Evolutionary conservation across 2,888 invertebrate genomes (phyloP).

Genomic region (Aleiodes leptofemur): DNA sequence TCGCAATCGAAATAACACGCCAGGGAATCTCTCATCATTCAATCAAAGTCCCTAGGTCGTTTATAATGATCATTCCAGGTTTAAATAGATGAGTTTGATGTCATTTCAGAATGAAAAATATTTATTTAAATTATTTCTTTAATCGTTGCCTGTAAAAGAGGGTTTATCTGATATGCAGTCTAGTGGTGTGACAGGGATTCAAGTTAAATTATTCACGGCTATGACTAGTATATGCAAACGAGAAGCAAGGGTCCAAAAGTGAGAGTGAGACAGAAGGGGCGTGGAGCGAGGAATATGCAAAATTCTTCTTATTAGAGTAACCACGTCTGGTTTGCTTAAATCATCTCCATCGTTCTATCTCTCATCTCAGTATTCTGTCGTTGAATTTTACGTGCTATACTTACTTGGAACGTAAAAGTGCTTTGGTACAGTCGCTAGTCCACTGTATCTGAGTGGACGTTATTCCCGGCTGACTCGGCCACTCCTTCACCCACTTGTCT

Average conservation of each 20-base stretch:
- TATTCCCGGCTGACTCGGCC: constrained; percentile 91
- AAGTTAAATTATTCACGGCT: constrained; percentile 71
- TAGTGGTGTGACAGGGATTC: constrained; percentile 16
- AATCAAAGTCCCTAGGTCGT: too few species aligned
- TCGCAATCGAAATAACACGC: too few species aligned
- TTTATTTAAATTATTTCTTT: not conserved
- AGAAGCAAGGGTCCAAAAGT: constrained; percentile 63
- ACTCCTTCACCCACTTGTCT: constrained; percentile 91
- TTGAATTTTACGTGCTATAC: constrained; percentile 49
- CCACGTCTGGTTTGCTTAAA: constrained; percentile 60
- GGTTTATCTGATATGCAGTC: constrained; percentile 2
- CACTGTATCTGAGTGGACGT: constrained; percentile 94
- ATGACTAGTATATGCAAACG: constrained; percentile 73
- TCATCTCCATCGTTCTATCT: constrained; percentile 47
- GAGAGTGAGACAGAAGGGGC: constrained; percentile 40
- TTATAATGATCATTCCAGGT: too few species aligned
- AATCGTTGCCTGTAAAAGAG: not conserved
- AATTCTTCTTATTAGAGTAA: constrained; percentile 72
- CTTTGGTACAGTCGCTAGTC: constrained; percentile 91
- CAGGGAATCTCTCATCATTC: too few species aligned
- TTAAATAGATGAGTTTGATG: constrained; percentile 1
- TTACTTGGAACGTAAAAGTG: constrained; percentile 84
- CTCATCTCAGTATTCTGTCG: constrained; percentile 31
- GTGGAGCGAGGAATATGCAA: constrained; percentile 68
- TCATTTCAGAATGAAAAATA: constrained; percentile 35